Base-by-base conservation (phyloP, 2,888 invertebrate species). In the Lobophora halterata region DNA sequence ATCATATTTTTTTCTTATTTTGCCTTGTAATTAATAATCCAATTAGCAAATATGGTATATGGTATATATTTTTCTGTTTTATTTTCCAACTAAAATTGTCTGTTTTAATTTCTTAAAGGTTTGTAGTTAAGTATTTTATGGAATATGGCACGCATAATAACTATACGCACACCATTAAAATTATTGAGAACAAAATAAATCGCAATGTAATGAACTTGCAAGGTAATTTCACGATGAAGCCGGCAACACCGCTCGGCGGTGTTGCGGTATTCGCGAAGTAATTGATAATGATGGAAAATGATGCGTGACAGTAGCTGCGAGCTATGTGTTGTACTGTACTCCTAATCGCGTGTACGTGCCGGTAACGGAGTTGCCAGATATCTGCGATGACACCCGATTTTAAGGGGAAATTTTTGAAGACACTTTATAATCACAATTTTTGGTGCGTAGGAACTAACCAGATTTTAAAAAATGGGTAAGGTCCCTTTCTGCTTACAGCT, bases 221-320 rank as follows among this genome's bases (percentile, higher is more conserved):
- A 34, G 43, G 40, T 30, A 42, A 48, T 50, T 50, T 47, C 45
- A 41, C 43, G 34, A 40, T 27, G 24, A 25, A 46, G 48, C 65
- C 74, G 64, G 75, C 67, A 76, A 68, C 75, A 61, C 61, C 58
- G 62, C 49, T 58, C 57, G 55, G 45, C 36, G 42, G 43, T 40
- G 58, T 64, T 56, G 66, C 61, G 63, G 67, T 65, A 59, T 73
- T 72, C 66, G 67, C 73, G 60, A 51, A 46, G 71, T 82, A 85
- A 85, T 85, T 82, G 81, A 74, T 85, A 86, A 86, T 86, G 65
- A 79, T 67, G 71, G 73, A 77, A 79, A 83, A 85, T 83, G 77
- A 81, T 73, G 74, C 85, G 71, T 83, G 80, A 76, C 82, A 81
- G 81, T 76, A 79, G 83, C 82, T 78, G 71, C 70, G 62, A 80